Conservation (phyloP, 1,140 invertebrate genomes). For the Chelonus insularis region DNA sequence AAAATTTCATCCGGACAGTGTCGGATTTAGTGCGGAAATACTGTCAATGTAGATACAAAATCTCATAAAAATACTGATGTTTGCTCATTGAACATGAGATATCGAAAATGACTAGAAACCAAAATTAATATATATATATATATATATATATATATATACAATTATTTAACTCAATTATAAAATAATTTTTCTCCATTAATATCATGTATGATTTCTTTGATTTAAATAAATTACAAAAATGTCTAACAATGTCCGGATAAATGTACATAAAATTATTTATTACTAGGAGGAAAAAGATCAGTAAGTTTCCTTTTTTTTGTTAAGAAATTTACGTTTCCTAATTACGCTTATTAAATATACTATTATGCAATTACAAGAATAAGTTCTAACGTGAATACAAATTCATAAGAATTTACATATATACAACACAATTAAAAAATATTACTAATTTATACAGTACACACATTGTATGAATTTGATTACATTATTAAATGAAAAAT, state of each 20-base stretch:
- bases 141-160: too few species aligned
- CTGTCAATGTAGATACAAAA: background rate
- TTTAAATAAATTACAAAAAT: background rate
- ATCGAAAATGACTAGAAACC: too few species aligned
- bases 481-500: too few species aligned
- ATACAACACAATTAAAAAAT: conserved; percentile 55
- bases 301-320: too few species aligned
- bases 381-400: conserved; percentile 46
- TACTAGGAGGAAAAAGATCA: too few species aligned
- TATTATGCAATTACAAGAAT: conserved; percentile 45
- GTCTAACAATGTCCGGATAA: background rate
- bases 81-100: background rate
- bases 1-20: conserved; percentile 11
- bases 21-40: conserved; percentile 4
- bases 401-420: conserved; percentile 58
- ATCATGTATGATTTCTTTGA: too few species aligned
- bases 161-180: too few species aligned
- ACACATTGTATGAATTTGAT: too few species aligned
- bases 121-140: too few species aligned
- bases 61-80: background rate
- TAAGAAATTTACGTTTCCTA: too few species aligned
- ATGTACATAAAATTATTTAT: background rate
- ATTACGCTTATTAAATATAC: too few species aligned
- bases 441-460: conserved; percentile 17
- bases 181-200: too few species aligned